Conservation (phyloP, 2,888 invertebrate genomes). For the Archips xylosteana region DNA sequence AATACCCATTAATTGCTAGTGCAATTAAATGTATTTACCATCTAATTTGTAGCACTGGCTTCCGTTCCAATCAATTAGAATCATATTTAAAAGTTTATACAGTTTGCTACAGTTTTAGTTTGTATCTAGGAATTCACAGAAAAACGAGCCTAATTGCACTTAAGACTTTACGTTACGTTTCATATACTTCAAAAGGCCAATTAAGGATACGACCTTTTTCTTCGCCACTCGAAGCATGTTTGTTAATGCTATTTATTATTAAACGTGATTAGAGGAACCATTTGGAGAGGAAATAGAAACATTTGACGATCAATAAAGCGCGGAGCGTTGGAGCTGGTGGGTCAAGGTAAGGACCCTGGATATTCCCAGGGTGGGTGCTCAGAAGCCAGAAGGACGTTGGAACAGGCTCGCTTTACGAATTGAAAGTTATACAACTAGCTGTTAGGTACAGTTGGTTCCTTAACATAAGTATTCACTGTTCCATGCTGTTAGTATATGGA, state of each 20-base stretch:
- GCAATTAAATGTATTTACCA: neutral
- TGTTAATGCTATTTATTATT: no score
- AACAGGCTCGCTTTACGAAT: neutral
- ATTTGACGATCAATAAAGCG: slow-evolving; percentile 21
- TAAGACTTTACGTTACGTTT: no score
- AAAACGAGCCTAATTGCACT: neutral
- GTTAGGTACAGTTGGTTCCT: no score
- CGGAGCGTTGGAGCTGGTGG: neutral
- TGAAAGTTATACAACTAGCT: neutral
- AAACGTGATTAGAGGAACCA: neutral
- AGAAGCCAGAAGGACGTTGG: neutral
- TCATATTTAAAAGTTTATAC: neutral
- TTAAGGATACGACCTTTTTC: no score
- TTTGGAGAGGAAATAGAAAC: neutral
- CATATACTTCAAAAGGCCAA: no score
- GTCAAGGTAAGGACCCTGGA: slow-evolving; percentile 26
- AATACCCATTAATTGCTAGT: slow-evolving; percentile 11
- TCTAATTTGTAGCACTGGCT: neutral
- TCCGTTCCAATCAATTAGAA: neutral
- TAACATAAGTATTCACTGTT: no score
- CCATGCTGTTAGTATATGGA: no score
- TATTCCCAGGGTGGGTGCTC: slow-evolving; percentile 8
- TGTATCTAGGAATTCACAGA: neutral
- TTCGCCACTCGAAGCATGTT: no score
- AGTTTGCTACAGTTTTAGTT: no score